Conservation (phyloP, 2,797 vertebrate species). For the Eptatretus atami region DNA sequence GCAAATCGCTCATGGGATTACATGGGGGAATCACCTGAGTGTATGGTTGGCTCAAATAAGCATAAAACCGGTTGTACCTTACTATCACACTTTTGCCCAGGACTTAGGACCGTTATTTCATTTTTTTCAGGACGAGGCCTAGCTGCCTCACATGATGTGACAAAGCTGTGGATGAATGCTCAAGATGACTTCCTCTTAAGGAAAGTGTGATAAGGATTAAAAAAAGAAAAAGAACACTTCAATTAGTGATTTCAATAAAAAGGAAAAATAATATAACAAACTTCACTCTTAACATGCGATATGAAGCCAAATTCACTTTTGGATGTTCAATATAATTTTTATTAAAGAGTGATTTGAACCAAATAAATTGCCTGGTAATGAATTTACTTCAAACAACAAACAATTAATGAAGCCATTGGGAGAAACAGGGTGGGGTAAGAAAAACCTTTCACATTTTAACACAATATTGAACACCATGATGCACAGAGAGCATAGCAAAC, state of each 20-base stretch:
- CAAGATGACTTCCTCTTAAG: conserved; percentile 75
- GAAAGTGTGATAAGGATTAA: neutral
- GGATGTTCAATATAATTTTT: no score
- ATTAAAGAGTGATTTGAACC: no score
- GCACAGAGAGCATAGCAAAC: no score
- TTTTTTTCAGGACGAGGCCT: conserved; percentile 60
- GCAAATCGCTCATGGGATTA: conserved; percentile 6
- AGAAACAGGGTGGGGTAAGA: no score
- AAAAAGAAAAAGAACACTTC: neutral
- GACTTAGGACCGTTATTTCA: conserved; percentile 55
- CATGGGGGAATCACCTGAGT: conserved; percentile 1
- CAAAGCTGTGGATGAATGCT: conserved; percentile 72
- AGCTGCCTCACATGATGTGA: conserved; percentile 69
- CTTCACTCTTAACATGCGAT: no score
- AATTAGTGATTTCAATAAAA: neutral
- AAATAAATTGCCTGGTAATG: no score
- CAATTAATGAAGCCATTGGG: no score
- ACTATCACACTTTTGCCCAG: conserved; percentile 42
- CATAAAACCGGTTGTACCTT: conserved; percentile 22
- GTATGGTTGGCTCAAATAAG: no score
- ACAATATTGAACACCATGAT: no score
- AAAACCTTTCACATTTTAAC: no score
- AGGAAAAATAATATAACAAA: neutral
- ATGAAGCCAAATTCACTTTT: no score
- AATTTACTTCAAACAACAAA: no score